These are phyloP conservation scores for Chrysomela aeneicollis DNA, from an alignment of 2,888 invertebrate genomes.

Conservation along the genomic window DNA sequence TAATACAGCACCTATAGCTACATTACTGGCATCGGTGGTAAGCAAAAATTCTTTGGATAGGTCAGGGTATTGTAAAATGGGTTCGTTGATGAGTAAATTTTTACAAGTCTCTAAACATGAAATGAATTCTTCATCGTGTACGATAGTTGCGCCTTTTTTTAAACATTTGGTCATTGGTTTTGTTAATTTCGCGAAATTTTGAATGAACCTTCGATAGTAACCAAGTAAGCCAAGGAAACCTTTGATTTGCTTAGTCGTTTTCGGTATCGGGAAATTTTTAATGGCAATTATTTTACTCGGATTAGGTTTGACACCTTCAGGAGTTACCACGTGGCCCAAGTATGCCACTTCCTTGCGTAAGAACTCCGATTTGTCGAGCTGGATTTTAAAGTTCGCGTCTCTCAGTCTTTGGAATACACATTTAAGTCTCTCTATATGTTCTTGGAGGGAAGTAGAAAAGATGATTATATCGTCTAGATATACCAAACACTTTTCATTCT, in stretches of 20 bases:
- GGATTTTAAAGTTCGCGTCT: conserved; percentile 30
- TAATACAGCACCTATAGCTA: no score
- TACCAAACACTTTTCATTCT: conserved; percentile 29
- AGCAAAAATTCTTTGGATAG: no score
- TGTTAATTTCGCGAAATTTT: conserved; percentile 19
- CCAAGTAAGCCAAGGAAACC: conserved; percentile 21
- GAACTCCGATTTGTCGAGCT: conserved; percentile 33
- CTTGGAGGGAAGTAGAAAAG: conserved; percentile 26
- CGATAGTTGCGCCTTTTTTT: neutral
- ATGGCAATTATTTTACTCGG: conserved; percentile 29
- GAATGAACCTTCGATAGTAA: conserved; percentile 22
- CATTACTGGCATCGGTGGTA: no score
- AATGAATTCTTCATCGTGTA: neutral
- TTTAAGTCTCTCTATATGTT: conserved; percentile 23
- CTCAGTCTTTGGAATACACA: conserved; percentile 21
- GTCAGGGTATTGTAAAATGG: no score
- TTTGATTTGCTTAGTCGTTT: conserved; percentile 21
- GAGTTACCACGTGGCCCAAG: conserved; percentile 28
- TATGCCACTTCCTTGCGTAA: conserved; percentile 30
- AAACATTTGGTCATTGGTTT: conserved; percentile 13
- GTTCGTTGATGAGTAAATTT: no score
- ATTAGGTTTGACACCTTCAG: conserved; percentile 31
- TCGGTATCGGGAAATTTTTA: conserved; percentile 14
- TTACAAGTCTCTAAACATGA: no score
- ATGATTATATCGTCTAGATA: conserved; percentile 28